These are phyloP conservation scores for Lepisosteus osseus DNA, from an alignment of 2,113 vertebrate genomes.

Conservation along the genomic window DNA sequence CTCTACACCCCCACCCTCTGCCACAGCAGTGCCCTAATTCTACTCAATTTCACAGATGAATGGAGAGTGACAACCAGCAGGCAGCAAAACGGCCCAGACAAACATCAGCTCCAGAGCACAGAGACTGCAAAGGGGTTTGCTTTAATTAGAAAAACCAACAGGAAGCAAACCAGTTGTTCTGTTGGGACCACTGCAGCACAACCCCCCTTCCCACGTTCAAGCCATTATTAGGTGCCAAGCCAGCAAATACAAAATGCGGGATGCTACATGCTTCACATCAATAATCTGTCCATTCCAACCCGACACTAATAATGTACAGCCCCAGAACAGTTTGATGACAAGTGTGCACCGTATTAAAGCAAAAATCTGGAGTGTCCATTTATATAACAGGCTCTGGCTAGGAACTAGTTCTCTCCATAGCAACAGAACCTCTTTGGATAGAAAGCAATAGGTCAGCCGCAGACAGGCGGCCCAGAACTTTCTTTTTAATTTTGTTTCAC, in stretches of 20 bases:
- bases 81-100: conserved; percentile 9
- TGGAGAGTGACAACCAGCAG: conserved; percentile 20
- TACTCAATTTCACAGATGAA: conserved; percentile 21
- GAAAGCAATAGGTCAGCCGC: not conserved
- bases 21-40: conserved; percentile 17
- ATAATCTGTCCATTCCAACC: not conserved
- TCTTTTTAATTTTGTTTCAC: not conserved
- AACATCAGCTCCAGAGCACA: conserved; percentile 4
- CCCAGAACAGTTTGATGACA: not conserved
- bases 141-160: conserved; percentile 10
- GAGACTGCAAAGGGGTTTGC: not conserved
- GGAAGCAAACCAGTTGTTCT: conserved; percentile 1
- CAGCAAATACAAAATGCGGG: not conserved
- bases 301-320: not conserved
- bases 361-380: not conserved
- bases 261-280: not conserved
- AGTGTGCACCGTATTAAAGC: not conserved
- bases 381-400: not conserved
- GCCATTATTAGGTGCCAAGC: not conserved
- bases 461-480: not conserved
- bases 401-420: not conserved
- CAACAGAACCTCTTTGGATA: not conserved
- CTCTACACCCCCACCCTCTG: conserved; percentile 1
- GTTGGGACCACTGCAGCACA: not conserved
- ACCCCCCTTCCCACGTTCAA: not conserved